Conservation (phyloP, 1,140 invertebrate species). For the Bombus picipes region DNA sequence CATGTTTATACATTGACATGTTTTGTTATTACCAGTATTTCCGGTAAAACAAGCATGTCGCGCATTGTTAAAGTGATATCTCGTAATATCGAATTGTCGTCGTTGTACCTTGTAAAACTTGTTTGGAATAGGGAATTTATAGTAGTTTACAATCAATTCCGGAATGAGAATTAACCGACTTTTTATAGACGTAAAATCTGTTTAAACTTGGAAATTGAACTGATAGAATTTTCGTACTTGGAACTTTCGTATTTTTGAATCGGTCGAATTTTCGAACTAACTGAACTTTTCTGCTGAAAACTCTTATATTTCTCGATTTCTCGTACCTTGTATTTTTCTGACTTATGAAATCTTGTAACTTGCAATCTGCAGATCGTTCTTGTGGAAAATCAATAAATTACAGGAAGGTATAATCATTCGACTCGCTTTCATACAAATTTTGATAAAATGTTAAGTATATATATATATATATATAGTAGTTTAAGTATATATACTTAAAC, state of each 20-base stretch:
- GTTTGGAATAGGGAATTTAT: not conserved
- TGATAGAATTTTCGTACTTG: not conserved
- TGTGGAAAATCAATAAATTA: not conserved
- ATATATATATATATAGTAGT: too few relatives aligned
- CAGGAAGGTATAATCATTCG: not conserved
- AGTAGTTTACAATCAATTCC: not conserved
- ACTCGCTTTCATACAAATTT: not conserved
- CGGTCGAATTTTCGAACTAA: not conserved
- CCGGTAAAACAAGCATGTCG: too few relatives aligned
- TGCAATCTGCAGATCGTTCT: not conserved
- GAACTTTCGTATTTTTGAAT: not conserved
- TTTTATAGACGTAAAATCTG: not conserved
- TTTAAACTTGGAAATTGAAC: conserved; percentile 5
- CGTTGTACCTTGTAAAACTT: too few relatives aligned
- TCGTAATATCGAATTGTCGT: too few relatives aligned
- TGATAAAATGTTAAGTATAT: too few relatives aligned
- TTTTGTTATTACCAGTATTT: too few relatives aligned
- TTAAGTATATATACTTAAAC: not conserved
- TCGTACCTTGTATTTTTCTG: not conserved
- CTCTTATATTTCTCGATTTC: not conserved
- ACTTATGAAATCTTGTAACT: not conserved
- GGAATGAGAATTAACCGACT: not conserved
- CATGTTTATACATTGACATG: too few relatives aligned
- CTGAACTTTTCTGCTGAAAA: not conserved
- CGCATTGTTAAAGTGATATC: too few relatives aligned